Evolutionary conservation across 1,140 invertebrate species (phyloP).

Genomic region (Cotesia vestalis): DNA sequence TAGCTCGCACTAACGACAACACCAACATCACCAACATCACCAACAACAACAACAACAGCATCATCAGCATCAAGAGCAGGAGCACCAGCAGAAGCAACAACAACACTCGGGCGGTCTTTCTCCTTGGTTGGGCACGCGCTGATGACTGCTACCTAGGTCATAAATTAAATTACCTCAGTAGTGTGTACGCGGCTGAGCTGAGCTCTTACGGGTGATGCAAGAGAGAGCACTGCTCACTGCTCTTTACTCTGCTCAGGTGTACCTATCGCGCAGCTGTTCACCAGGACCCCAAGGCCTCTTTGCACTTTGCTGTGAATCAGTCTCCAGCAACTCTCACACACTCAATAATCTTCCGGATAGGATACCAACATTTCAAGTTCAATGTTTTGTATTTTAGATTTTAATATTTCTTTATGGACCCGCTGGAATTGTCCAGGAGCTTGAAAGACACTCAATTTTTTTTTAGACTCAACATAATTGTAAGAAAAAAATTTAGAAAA

Average conservation of each 20-base stretch:
- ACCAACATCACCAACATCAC: conserved; percentile 4
- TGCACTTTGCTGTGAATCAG: conserved; percentile 12
- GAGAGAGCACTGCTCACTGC: not conserved
- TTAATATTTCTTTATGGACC: not conserved
- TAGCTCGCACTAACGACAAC: not conserved
- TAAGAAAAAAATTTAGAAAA: too few species aligned
- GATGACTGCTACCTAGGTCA: conserved; percentile 44
- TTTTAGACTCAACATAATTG: too few species aligned
- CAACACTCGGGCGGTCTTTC: conserved; percentile 26
- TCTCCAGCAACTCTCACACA: conserved; percentile 19
- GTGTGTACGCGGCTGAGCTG: conserved; percentile 27
- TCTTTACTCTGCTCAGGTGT: conserved; percentile 13
- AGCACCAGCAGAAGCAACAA: conserved; percentile 1
- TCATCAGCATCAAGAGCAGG: not conserved
- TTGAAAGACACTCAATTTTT: too few species aligned
- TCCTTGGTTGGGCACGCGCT: conserved; percentile 43
- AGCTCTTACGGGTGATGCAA: conserved; percentile 12
- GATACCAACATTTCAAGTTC: not conserved
- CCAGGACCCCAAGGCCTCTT: conserved; percentile 20
- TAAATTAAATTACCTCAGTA: conserved; percentile 46
- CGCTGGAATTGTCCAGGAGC: too few species aligned
- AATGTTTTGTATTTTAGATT: conserved; percentile 9
- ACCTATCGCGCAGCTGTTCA: conserved; percentile 42
- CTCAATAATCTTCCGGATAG: conserved; percentile 18
- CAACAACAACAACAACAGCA: not conserved